Conservation (phyloP, 1,140 invertebrate genomes). For the Bacillus rossius region DNA sequence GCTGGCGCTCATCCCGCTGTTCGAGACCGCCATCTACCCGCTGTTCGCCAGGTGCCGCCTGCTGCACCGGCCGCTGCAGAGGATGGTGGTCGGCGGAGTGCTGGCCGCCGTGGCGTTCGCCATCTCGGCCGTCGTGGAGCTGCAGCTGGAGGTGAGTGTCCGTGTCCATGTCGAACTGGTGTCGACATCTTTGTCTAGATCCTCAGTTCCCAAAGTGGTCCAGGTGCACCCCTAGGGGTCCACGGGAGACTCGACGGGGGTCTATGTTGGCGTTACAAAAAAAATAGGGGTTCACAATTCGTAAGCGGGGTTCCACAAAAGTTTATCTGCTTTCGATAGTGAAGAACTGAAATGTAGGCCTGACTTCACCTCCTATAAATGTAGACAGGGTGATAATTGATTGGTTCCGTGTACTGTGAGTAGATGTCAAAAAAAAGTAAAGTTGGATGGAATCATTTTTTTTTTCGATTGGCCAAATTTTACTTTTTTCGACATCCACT, state of each 20-base stretch:
- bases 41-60: conserved; percentile 45
- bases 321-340: no score
- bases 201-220: not conserved
- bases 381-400: no score
- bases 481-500: no score
- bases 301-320: no score
- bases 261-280: no score
- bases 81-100: conserved; percentile 75
- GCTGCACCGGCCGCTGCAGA: conserved; percentile 62
- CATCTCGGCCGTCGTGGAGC: conserved; percentile 80
- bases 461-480: no score
- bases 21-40: conserved; percentile 69
- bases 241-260: no score
- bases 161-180: not conserved
- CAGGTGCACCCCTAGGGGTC: no score
- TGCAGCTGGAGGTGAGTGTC: conserved; percentile 62
- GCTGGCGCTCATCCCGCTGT: conserved; percentile 80
- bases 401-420: no score
- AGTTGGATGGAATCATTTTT: no score
- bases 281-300: no score
- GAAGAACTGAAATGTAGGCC: not conserved
- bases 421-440: no score
- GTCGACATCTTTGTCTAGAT: not conserved
- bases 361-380: not conserved
- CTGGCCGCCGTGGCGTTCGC: conserved; percentile 79